Conservation (phyloP, 2,888 invertebrate species). For the Parelbella ahira region DNA sequence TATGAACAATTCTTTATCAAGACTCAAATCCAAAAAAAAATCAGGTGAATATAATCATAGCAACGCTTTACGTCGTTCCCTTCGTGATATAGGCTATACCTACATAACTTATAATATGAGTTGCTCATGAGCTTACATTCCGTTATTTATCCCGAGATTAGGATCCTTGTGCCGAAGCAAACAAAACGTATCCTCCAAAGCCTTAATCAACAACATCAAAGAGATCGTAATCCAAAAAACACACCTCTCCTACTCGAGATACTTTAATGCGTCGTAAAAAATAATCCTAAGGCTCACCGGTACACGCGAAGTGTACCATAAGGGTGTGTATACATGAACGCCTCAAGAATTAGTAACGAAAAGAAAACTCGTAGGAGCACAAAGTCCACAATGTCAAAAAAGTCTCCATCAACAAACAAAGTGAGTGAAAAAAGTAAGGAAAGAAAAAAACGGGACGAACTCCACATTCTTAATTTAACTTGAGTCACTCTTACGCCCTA, state of each 20-base stretch:
- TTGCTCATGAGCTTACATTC: conserved; percentile 17
- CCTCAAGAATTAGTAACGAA: conserved; percentile 67
- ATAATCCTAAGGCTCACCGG: conserved; percentile 41
- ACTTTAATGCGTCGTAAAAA: conserved; percentile 63
- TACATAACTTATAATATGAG: background rate
- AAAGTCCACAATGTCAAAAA: conserved; percentile 78
- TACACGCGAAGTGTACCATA: conserved; percentile 49
- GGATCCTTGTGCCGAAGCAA: conserved; percentile 46
- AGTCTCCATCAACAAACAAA: conserved; percentile 76
- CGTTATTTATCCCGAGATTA: conserved; percentile 27
- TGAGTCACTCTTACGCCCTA: conserved; percentile 77
- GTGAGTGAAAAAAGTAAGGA: conserved; percentile 49
- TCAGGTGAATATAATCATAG: too few species aligned
- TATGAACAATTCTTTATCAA: too few species aligned
- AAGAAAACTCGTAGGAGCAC: conserved; percentile 46
- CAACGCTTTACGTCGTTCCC: too few species aligned
- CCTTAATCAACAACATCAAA: conserved; percentile 68
- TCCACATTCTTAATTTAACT: conserved; percentile 81
- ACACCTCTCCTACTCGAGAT: conserved; percentile 59
- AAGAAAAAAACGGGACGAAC: conserved; percentile 54
- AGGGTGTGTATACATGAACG: conserved; percentile 65
- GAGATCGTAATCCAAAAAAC: conserved; percentile 69
- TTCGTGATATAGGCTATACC: too few species aligned
- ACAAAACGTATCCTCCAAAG: conserved; percentile 62
- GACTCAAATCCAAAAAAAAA: too few species aligned